These are phyloP conservation scores for Bimastos eiseni DNA, from an alignment of 2,888 invertebrate species.

Conservation along the genomic window DNA sequence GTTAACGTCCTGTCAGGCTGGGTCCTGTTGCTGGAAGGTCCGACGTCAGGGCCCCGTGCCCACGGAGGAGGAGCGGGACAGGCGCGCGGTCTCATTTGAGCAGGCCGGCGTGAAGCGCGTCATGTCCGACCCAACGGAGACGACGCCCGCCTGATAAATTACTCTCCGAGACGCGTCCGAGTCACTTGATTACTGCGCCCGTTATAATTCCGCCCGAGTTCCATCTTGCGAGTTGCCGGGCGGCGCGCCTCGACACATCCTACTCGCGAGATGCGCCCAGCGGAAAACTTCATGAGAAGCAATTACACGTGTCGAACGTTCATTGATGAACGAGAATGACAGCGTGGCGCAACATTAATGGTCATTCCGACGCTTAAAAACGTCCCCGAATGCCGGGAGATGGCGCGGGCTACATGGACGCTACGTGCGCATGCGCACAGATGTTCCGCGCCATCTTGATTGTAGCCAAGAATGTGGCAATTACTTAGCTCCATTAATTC, in stretches of 20 bases:
- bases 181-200: neutral
- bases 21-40: neutral
- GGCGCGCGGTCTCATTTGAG: neutral
- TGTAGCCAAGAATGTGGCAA: neutral
- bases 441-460: neutral
- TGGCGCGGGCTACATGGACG: neutral
- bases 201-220: neutral
- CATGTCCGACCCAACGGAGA: neutral
- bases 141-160: neutral
- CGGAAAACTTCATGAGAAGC: slow-evolving; percentile 5
- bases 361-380: neutral
- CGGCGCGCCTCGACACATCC: neutral
- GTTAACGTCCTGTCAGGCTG: neutral
- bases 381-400: neutral
- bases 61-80: neutral
- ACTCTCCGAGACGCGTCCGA: neutral
- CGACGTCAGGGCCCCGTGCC: neutral
- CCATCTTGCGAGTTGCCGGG: neutral
- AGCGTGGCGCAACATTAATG: neutral
- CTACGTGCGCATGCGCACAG: neutral
- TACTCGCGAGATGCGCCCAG: neutral
- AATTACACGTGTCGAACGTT: neutral
- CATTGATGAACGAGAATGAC: neutral
- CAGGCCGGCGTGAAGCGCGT: slow-evolving; percentile 13
- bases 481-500: neutral